Evolutionary conservation across 1,140 invertebrate species (phyloP), one percentile per base, ranked within the genome.

Genomic region (Philotrypesis tridentata): DNA sequence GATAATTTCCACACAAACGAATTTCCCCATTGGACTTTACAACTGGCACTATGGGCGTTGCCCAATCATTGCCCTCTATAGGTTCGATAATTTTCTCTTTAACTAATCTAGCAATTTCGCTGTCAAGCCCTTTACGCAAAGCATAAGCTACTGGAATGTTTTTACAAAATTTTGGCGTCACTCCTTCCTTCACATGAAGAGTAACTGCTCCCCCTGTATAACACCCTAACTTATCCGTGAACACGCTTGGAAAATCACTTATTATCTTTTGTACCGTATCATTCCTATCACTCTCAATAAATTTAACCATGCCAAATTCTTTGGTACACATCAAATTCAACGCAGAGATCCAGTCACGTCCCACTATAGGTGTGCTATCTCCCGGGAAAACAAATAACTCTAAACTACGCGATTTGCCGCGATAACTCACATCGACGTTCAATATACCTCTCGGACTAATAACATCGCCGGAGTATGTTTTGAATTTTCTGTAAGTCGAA

Each of bases 1-100:
- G n/a, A 68, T 76, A 84, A 37, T 84, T 75, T 21, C 80, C 81
- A 79, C 82, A 86, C 17, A 87, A 6, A 6, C 61, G 14, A n/a
- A n/a, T n/a, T n/a, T n/a, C n/a, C n/a, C n/a, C n/a, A n/a, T n/a
- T n/a, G n/a, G n/a, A n/a, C n/a, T 78, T 78, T 8, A n/a, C 7
- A 1, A 73, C 71, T 1, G 71, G 71, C 25, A 73, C 71, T 7
- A 73, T 48, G 5, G 76, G 76, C 33, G 76, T 78, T 3, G 76
- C 76, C 76, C 60, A 78, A 1, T 68, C 63, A 21, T 31, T 67
- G 23, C 63, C 43, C 6, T 78, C 37, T 1, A 78, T 33, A 5
- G 76, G 33, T 40, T 21, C 25, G 14, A 78, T 9, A 12, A 78
- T 23, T 23, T 55, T 48, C 21, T 33, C 61, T 9, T 12, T 12